These are phyloP conservation scores for Luperina nickerlii DNA, from an alignment of 2,888 invertebrate genomes.

Conservation along the genomic window DNA sequence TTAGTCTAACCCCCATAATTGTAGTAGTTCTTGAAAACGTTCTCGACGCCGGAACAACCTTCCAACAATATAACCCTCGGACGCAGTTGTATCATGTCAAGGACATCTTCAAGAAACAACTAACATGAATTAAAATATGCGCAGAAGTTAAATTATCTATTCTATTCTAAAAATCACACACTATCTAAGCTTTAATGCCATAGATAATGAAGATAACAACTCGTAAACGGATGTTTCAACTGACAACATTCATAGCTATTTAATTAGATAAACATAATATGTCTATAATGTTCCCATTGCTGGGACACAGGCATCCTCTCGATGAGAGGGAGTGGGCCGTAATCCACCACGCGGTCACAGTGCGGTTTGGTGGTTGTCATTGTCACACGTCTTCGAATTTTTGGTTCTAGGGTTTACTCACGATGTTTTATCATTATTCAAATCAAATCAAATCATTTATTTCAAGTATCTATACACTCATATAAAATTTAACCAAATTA, in stretches of 20 bases:
- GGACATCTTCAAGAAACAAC: not conserved
- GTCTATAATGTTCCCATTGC: not conserved
- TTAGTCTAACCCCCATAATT: not conserved
- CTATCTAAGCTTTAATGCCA: not conserved
- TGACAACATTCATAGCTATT: conserved; percentile 4
- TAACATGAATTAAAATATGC: not conserved
- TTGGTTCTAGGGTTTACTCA: not conserved
- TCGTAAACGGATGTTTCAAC: conserved; percentile 1
- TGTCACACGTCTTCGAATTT: not conserved
- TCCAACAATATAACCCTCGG: not conserved
- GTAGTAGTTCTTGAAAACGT: not conserved
- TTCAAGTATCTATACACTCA: no score
- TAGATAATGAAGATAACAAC: conserved; percentile 5
- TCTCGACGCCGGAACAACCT: conserved; percentile 7
- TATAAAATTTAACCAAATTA: no score
- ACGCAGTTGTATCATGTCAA: not conserved
- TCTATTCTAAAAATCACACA: conserved; percentile 20
- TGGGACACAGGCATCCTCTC: not conserved
- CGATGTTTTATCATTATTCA: not conserved
- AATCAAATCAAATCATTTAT: no score
- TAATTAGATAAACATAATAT: not conserved
- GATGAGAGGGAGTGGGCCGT: not conserved
- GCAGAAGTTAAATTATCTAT: conserved; percentile 2
- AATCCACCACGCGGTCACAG: not conserved
- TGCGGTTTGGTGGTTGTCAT: not conserved